Percentiles rank a stretch among this genome's conserved stretches.
These are phyloP conservation scores for Holacanthella duospinosa DNA, from an alignment of 2,888 invertebrate genomes.

Conservation along the genomic window DNA sequence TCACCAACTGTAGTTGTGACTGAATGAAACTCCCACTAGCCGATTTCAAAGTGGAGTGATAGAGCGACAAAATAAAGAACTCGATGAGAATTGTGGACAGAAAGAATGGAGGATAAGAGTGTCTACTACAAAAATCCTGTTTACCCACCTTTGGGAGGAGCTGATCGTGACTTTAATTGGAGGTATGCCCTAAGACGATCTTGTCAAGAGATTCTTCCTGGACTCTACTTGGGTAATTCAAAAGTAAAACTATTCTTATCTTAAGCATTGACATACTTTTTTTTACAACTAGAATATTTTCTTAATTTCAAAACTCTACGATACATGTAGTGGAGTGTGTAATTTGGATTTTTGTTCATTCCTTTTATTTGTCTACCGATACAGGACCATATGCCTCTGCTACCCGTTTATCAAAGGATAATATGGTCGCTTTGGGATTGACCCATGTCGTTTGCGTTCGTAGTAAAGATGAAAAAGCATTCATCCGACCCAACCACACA, in stretches of 20 bases:
- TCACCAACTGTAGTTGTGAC: too few species aligned
- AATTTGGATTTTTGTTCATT: too few species aligned
- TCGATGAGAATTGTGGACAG: too few species aligned
- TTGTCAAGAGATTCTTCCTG: slow-evolving; percentile 56
- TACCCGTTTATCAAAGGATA: slow-evolving; percentile 12
- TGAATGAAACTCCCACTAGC: too few species aligned
- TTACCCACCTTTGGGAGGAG: slow-evolving; percentile 18
- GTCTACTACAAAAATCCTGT: not conserved
- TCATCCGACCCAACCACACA: slow-evolving; percentile 54
- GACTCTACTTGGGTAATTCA: slow-evolving; percentile 50
- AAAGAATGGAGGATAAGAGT: too few species aligned
- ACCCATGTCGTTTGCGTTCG: slow-evolving; percentile 59
- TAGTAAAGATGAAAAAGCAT: slow-evolving; percentile 52
- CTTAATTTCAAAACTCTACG: not conserved
- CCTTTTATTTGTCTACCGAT: not conserved
- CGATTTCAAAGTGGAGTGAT: too few species aligned
- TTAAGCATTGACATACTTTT: not conserved
- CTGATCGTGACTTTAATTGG: slow-evolving; percentile 38
- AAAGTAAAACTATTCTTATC: not conserved
- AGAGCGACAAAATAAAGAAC: too few species aligned
- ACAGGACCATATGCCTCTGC: slow-evolving; percentile 33
- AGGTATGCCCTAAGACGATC: slow-evolving; percentile 42
- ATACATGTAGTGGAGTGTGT: not conserved
- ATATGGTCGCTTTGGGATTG: slow-evolving; percentile 44
- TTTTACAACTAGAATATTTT: not conserved